Conservation (phyloP, 2,888 invertebrate species). For the Brachynemurus nebulosus region DNA sequence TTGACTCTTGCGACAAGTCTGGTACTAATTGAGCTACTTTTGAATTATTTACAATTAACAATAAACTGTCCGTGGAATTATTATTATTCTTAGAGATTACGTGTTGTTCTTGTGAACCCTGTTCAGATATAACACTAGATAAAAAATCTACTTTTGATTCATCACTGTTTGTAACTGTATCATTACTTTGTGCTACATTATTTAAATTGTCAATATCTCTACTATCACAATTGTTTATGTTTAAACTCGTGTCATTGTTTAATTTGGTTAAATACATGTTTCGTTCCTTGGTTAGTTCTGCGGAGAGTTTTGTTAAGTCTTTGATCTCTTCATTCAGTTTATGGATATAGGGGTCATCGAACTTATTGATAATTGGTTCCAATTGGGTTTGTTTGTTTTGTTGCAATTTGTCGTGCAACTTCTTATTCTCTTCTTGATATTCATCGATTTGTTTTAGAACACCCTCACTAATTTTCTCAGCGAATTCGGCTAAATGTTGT, state of each 20-base stretch:
- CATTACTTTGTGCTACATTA: too few relatives aligned
- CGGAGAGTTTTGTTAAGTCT: conserved; percentile 40
- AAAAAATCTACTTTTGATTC: conserved; percentile 28
- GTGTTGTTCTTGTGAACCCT: conserved; percentile 11
- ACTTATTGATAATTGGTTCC: conserved; percentile 38
- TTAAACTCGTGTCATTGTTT: conserved; percentile 29
- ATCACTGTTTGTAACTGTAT: conserved; percentile 36
- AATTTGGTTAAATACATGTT: conserved; percentile 41
- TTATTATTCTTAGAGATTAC: conserved; percentile 10
- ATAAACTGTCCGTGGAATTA: conserved; percentile 8
- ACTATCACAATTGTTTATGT: conserved; percentile 13
- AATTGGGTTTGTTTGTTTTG: conserved; percentile 25
- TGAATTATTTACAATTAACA: not conserved
- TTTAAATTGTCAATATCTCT: conserved; percentile 30
- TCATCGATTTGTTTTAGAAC: conserved; percentile 62
- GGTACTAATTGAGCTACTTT: conserved; percentile 5
- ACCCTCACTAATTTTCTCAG: conserved; percentile 70
- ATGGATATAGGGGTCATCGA: conserved; percentile 46
- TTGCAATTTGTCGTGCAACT: conserved; percentile 28
- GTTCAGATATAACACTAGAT: conserved; percentile 9
- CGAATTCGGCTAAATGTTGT: conserved; percentile 62
- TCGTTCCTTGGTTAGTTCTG: conserved; percentile 40
- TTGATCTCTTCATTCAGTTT: conserved; percentile 44
- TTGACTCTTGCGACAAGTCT: conserved; percentile 45
- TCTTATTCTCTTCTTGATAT: conserved; percentile 35